Conservation (phyloP, 2,113 vertebrate genomes). For the Podarcis muralis region DNA sequence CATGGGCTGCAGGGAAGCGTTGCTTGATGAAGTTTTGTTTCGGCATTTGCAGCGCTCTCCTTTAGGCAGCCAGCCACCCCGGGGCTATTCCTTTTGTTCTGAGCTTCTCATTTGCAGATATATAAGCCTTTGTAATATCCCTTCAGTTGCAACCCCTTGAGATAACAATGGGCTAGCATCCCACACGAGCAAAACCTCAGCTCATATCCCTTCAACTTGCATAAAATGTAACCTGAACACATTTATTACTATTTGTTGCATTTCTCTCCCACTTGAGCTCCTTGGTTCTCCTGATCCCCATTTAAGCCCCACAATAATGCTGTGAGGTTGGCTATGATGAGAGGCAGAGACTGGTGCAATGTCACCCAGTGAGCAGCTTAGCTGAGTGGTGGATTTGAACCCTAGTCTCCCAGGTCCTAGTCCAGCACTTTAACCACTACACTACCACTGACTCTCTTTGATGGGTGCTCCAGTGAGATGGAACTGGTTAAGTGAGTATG, state of each 20-base stretch:
- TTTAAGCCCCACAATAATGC: background rate
- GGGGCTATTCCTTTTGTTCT: background rate
- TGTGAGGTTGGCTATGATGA: no score
- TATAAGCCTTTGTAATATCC: background rate
- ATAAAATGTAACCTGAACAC: background rate
- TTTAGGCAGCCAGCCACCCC: background rate
- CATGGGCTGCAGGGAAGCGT: background rate
- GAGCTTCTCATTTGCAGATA: background rate
- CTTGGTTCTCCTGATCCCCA: background rate
- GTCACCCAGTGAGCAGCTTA: no score
- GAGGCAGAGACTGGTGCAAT: no score
- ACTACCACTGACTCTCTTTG: background rate
- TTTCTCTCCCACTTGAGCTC: background rate
- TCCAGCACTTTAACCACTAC: no score
- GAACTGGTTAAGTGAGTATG: background rate
- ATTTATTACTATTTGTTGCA: no score
- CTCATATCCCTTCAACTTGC: background rate
- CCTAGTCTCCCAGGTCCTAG: no score
- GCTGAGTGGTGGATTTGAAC: no score
- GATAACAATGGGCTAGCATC: background rate
- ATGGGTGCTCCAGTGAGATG: background rate
- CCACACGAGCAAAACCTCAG: no score
- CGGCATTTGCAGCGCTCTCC: background rate
- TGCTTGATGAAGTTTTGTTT: slow-evolving; percentile 20
- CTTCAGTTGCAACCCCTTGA: background rate